These are phyloP conservation scores for Trachelus tabidus DNA, from an alignment of 2,888 invertebrate genomes.

Conservation along the genomic window DNA sequence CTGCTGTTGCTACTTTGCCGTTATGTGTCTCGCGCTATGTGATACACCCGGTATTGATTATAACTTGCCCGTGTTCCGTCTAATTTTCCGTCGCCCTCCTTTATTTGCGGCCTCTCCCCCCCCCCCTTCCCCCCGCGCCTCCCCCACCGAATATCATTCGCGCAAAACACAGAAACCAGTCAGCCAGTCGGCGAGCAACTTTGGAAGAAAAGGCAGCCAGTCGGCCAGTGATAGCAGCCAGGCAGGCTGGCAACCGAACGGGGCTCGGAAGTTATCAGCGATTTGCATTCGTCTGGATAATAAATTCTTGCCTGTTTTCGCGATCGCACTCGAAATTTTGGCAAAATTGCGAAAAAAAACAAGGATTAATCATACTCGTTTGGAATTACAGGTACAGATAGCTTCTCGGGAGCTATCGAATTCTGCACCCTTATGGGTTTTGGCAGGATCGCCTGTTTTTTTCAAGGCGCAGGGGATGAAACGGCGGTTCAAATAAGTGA, in stretches of 20 bases:
- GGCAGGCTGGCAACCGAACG: conserved; percentile 26
- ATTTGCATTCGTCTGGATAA: conserved; percentile 30
- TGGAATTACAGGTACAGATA: not conserved
- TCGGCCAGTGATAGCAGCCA: not conserved
- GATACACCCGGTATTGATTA: conserved; percentile 54
- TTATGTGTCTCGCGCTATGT: conserved; percentile 25
- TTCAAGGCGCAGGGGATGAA: not conserved
- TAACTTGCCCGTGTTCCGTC: conserved; percentile 33
- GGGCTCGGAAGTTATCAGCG: conserved; percentile 25
- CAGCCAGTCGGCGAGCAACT: not conserved
- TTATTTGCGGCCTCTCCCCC: not conserved
- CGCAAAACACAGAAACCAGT: not conserved
- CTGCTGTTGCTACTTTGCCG: conserved; percentile 42
- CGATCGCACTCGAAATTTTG: not conserved
- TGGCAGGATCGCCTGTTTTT: not conserved
- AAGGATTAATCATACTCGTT: not conserved
- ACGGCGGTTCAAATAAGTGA: not conserved
- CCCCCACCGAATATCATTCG: not conserved
- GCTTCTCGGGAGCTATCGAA: not conserved
- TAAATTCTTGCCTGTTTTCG: conserved; percentile 18
- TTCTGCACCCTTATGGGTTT: not conserved
- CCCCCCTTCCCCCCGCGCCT: accelerated
- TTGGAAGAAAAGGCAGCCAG: not conserved
- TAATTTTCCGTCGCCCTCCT: conserved; percentile 16
- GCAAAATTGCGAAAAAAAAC: not conserved